A percentile compares a stretch with the other conserved stretches of the same genome.
phyloP scores from a whole-genome alignment of 1,140 invertebrate genomes.

The Scaptomyza graminum region DNA sequence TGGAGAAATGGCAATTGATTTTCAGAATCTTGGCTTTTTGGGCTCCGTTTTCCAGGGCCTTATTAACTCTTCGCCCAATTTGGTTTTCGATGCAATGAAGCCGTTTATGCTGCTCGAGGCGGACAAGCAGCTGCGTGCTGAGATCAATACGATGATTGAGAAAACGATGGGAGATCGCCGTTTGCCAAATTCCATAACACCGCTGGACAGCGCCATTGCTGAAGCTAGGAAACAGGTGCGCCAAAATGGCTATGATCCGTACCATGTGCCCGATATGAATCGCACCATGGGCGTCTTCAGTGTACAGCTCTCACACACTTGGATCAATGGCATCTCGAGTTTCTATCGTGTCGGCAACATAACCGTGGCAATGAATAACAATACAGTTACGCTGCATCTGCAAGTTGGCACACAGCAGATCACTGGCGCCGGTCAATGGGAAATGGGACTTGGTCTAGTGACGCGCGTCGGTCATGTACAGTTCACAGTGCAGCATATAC shows the following conservation, averaged over 20 bases:
- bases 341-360: constrained; percentile 93
- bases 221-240: constrained; percentile 89
- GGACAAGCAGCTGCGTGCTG: constrained; percentile 87
- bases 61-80: constrained; percentile 91
- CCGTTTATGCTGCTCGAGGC: constrained; percentile 91
- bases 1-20: constrained; percentile 90
- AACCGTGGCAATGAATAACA: constrained; percentile 89
- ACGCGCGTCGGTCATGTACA: constrained; percentile 88
- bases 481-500: constrained; percentile 91
- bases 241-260: constrained; percentile 89
- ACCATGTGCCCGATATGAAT: constrained; percentile 88
- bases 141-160: constrained; percentile 88
- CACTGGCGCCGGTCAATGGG: constrained; percentile 90
- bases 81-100: constrained; percentile 93
- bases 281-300: constrained; percentile 88
- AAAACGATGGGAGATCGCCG: constrained; percentile 88
- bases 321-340: constrained; percentile 90
- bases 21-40: constrained; percentile 91
- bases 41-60: constrained; percentile 90
- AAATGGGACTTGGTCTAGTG: constrained; percentile 88
- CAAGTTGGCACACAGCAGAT: constrained; percentile 92
- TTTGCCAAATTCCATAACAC: constrained; percentile 93
- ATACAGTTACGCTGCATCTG: constrained; percentile 85
- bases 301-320: constrained; percentile 88
- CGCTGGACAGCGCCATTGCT: constrained; percentile 91